These are phyloP conservation scores for Perodicticus potto DNA, from an alignment of 2,797 vertebrate species.

Conservation along the genomic window DNA sequence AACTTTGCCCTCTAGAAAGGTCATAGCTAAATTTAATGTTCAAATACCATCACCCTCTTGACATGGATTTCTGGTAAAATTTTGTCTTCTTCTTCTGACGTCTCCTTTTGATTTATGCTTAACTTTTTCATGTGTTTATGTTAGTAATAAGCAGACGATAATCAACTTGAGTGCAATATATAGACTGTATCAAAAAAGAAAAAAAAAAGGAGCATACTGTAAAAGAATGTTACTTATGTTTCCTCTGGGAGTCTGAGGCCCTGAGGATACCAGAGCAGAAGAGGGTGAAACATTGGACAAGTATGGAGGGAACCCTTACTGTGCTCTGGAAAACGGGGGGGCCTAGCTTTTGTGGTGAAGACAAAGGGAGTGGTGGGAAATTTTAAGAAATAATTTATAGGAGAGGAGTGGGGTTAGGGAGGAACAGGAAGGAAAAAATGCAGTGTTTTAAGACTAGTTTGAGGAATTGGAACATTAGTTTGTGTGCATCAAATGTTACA, in stretches of 20 bases:
- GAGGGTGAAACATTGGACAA: background rate
- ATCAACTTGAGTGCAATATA: background rate
- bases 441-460: background rate
- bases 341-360: background rate
- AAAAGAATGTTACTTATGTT: background rate
- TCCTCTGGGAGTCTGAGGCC: background rate
- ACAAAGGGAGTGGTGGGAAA: background rate
- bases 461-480: background rate
- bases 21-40: slow-evolving; percentile 77
- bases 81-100: slow-evolving; percentile 41
- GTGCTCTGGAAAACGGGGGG: background rate
- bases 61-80: slow-evolving; percentile 67
- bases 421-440: background rate
- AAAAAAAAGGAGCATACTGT: slow-evolving; percentile 46
- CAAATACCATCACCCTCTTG: slow-evolving; percentile 52
- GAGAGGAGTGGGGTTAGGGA: background rate
- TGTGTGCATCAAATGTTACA: background rate
- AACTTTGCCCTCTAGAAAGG: slow-evolving; percentile 69
- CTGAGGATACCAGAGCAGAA: background rate
- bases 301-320: background rate
- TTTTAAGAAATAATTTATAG: slow-evolving; percentile 2
- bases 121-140: slow-evolving; percentile 28
- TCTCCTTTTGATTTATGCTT: slow-evolving; percentile 44
- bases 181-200: background rate
- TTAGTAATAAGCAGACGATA: background rate